Conservation (phyloP, 2,113 vertebrate species). For the Ahaetulla prasina region DNA sequence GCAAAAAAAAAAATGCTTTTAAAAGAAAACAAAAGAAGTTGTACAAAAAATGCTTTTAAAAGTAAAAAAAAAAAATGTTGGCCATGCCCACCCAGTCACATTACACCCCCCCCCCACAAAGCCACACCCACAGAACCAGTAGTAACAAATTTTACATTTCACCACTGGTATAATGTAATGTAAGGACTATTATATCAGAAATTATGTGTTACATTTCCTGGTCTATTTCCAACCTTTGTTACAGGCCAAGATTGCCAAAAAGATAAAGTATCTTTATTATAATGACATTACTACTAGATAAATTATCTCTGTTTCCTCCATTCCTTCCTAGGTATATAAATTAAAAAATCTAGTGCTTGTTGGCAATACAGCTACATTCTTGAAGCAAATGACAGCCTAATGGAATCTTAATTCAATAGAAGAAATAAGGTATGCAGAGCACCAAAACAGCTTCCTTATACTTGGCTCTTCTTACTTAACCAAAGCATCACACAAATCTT, state of each 20-base stretch:
- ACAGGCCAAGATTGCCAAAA: background rate
- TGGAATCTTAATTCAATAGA: background rate
- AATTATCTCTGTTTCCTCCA: background rate
- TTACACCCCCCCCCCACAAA: too few relatives aligned
- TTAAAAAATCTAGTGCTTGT: background rate
- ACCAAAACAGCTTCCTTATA: background rate
- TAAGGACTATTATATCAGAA: background rate
- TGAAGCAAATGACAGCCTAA: background rate
- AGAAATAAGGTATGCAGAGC: background rate
- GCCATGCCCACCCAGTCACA: too few relatives aligned
- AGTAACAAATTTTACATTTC: too few relatives aligned
- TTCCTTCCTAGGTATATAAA: background rate
- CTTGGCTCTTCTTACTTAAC: background rate
- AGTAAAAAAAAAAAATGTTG: too few relatives aligned
- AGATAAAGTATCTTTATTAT: background rate
- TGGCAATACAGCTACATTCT: background rate
- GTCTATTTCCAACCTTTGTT: background rate
- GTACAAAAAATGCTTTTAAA: too few relatives aligned
- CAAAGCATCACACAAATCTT: background rate
- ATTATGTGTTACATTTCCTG: background rate
- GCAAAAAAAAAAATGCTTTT: too few relatives aligned
- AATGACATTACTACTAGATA: background rate
- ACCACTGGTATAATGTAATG: too few relatives aligned
- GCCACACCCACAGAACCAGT: too few relatives aligned
- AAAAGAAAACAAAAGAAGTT: too few relatives aligned